These are phyloP conservation scores for Rotaria socialis DNA, from an alignment of 2,888 invertebrate species.

Conservation along the genomic window DNA sequence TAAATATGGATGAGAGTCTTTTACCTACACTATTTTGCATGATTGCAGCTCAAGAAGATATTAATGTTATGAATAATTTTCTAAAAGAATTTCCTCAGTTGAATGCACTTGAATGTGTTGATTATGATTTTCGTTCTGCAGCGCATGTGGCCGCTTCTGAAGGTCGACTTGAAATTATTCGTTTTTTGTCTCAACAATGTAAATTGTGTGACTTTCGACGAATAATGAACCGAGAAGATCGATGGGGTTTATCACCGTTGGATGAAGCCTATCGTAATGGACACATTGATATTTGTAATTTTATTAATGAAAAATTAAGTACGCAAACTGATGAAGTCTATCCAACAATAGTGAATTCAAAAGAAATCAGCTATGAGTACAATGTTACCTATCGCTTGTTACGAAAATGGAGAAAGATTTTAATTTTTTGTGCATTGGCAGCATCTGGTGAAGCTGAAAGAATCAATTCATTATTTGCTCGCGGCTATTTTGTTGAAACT, in stretches of 20 bases:
- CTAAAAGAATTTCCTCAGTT: background rate
- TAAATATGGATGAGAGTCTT: background rate
- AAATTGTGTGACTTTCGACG: accelerated
- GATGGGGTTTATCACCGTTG: background rate
- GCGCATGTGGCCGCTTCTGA: background rate
- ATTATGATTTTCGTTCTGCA: background rate
- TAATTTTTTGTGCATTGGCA: background rate
- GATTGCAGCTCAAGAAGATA: background rate
- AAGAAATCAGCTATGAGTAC: background rate
- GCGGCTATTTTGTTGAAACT: background rate
- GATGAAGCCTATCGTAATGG: background rate
- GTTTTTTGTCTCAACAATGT: background rate
- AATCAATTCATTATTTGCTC: background rate
- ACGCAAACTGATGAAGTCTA: background rate
- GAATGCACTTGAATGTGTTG: background rate
- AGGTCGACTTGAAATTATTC: background rate
- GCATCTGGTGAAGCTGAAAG: background rate
- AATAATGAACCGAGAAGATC: background rate
- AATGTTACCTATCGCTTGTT: background rate
- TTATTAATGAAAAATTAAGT: background rate
- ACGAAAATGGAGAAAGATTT: background rate
- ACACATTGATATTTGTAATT: background rate
- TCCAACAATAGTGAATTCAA: background rate
- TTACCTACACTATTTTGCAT: background rate
- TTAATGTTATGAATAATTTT: background rate